These are phyloP conservation scores for Hydractinia echinata DNA, from an alignment of 30 jellyfish, hydroid and myxozoan species.

Conservation along the genomic window DNA sequence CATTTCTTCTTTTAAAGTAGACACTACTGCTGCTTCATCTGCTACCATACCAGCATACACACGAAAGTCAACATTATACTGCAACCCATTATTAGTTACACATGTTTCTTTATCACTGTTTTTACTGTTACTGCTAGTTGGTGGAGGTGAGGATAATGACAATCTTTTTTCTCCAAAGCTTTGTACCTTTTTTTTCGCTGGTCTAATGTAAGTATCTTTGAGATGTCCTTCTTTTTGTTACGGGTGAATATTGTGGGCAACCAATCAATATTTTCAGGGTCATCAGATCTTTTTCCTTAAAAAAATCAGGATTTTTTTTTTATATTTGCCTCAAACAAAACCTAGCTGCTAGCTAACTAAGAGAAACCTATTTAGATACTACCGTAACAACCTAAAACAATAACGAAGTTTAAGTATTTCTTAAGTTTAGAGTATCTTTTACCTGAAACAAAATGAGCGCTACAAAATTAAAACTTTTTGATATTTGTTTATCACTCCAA, in stretches of 20 bases:
- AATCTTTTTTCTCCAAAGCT: neutral
- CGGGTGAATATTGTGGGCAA: slow-evolving; percentile 33
- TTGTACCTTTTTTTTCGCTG: neutral
- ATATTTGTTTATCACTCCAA: slow-evolving; percentile 38
- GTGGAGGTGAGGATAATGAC: no score
- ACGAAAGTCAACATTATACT: neutral
- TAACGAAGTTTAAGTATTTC: no score
- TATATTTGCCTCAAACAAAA: neutral
- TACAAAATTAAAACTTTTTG: slow-evolving; percentile 25
- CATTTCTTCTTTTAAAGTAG: neutral
- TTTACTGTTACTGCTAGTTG: neutral
- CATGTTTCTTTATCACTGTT: neutral
- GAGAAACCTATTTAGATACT: neutral
- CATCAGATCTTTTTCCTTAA: slow-evolving; percentile 1
- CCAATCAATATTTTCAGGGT: no score
- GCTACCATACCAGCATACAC: neutral
- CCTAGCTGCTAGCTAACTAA: neutral
- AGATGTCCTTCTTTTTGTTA: neutral
- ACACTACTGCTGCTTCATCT: neutral
- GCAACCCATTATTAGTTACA: neutral
- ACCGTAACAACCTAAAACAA: no score
- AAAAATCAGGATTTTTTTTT: no score
- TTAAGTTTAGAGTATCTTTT: neutral
- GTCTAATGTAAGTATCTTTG: neutral
- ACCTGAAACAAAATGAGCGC: slow-evolving; percentile 44